These are phyloP conservation scores for Chromoteleia sp. DNA, from an alignment of 2,888 invertebrate genomes.

Conservation along the genomic window DNA sequence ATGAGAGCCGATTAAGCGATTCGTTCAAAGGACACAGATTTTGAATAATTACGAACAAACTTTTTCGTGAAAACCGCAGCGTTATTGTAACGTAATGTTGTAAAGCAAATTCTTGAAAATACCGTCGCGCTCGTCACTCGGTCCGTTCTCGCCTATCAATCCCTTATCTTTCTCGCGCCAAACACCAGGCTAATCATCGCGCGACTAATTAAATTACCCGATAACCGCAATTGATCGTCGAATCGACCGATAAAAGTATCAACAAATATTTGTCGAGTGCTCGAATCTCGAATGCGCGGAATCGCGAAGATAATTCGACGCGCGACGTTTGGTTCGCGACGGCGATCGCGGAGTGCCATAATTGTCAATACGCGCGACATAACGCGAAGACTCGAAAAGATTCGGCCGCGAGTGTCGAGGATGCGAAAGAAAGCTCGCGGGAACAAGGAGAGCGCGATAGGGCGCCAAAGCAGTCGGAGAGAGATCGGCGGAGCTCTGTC, in stretches of 20 bases:
- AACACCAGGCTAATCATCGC: neutral
- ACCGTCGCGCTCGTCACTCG: neutral
- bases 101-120: neutral
- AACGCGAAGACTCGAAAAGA: conserved; percentile 2
- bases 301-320: neutral
- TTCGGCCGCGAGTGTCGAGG: conserved; percentile 16
- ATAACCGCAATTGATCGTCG: neutral
- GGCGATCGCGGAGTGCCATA: neutral
- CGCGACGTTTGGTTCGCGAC: neutral
- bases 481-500: conserved; percentile 73
- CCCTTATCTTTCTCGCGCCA: neutral
- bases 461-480: neutral
- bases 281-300: neutral
- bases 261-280: neutral
- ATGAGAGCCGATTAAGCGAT: no score
- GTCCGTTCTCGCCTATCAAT: neutral
- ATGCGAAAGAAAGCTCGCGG: conserved; percentile 36
- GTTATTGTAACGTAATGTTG: no score
- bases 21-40: no score
- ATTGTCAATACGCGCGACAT: conserved; percentile 17
- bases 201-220: neutral
- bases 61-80: no score
- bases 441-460: conserved; percentile 15
- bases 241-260: neutral
- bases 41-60: no score